These are phyloP conservation scores for Athene noctua DNA, from an alignment of 2,113 vertebrate genomes.

Conservation along the genomic window DNA sequence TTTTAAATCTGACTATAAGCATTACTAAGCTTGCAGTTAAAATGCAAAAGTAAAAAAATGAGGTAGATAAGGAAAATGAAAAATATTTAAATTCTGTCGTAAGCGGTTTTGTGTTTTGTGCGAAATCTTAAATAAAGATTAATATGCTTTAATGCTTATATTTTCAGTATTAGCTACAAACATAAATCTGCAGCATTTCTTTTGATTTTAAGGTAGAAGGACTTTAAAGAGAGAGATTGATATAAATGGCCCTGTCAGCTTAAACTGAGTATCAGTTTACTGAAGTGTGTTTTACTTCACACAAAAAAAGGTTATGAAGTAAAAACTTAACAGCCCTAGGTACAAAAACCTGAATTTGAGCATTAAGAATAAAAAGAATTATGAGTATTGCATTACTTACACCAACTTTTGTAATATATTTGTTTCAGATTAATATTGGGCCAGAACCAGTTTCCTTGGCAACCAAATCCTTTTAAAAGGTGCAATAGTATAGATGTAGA, in stretches of 20 bases:
- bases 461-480: conserved; percentile 87
- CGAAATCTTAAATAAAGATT: conserved; percentile 65
- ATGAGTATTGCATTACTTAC: conserved; percentile 49
- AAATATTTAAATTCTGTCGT: conserved; percentile 72
- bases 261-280: conserved; percentile 53
- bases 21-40: conserved; percentile 63
- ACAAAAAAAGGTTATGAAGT: conserved; percentile 7
- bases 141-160: conserved; percentile 40
- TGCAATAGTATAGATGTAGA: conserved; percentile 66
- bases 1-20: conserved; percentile 53
- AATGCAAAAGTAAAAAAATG: conserved; percentile 56
- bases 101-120: conserved; percentile 67
- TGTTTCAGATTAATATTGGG: conserved; percentile 89
- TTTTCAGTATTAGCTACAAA: conserved; percentile 43
- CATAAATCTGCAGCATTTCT: conserved; percentile 42
- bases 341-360: conserved; percentile 29
- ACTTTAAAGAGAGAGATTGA: conserved; percentile 59
- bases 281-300: conserved; percentile 53
- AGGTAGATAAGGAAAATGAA: conserved; percentile 67
- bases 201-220: conserved; percentile 37
- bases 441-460: conserved; percentile 92
- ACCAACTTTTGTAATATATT: conserved; percentile 71
- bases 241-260: conserved; percentile 61
- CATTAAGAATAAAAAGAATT: conserved; percentile 53
- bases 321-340: conserved; percentile 34